Percentiles rank a stretch among this genome's conserved stretches.
These are phyloP conservation scores for Apodemia mormo DNA, from an alignment of 2,888 invertebrate species.

Conservation along the genomic window DNA sequence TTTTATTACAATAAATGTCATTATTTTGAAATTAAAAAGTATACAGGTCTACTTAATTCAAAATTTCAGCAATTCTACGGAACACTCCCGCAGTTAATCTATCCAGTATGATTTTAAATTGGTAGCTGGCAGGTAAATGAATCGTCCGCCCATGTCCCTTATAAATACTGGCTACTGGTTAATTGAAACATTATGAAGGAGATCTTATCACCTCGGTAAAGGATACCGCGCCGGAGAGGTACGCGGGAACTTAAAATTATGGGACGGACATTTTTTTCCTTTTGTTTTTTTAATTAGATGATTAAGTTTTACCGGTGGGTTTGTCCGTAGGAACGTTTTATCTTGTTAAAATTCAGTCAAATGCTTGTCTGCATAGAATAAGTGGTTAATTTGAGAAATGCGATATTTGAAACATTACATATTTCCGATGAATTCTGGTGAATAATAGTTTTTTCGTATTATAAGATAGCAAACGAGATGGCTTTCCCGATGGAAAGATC, in stretches of 20 bases:
- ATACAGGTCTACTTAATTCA: too few species aligned
- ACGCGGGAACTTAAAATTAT: conserved; percentile 17
- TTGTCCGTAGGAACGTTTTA: neutral
- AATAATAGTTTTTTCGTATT: too few species aligned
- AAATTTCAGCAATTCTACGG: neutral
- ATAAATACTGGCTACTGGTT: conserved; percentile 79
- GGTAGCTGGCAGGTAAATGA: conserved; percentile 58
- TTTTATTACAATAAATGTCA: too few species aligned
- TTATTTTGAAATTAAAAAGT: too few species aligned
- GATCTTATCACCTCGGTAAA: conserved; percentile 65
- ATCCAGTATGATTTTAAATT: neutral
- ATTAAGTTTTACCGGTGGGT: conserved; percentile 17
- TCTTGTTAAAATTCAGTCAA: neutral
- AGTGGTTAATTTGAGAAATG: neutral
- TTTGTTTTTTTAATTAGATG: conserved; percentile 23
- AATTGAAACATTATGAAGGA: conserved; percentile 79
- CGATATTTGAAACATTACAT: neutral
- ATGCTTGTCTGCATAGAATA: neutral
- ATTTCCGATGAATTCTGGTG: too few species aligned
- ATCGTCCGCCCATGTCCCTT: conserved; percentile 60
- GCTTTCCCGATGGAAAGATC: too few species aligned
- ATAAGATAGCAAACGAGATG: too few species aligned
- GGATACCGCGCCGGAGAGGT: conserved; percentile 61
- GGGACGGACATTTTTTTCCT: conserved; percentile 31
- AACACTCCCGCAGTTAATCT: conserved; percentile 1